Evolutionary conservation across 2,888 invertebrate genomes (phyloP).

Genomic region (Sabatieria punctata): DNA sequence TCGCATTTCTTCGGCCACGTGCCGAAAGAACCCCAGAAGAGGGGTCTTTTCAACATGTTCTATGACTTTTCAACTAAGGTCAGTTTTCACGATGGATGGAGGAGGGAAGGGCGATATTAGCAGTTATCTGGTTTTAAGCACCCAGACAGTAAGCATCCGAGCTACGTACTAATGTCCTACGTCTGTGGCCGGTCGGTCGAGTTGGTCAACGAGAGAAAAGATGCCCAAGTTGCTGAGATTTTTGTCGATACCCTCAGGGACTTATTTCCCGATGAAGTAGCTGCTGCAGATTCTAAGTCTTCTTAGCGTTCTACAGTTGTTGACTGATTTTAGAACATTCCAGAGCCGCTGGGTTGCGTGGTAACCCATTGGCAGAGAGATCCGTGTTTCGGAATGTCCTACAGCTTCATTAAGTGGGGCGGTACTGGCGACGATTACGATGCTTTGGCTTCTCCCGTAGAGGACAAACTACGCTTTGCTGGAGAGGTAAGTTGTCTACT

Average conservation of each 20-base stretch:
- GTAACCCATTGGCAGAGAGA: conserved; percentile 37
- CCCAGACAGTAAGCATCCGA: not conserved
- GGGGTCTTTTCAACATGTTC: conserved; percentile 37
- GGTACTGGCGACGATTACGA: conserved; percentile 33
- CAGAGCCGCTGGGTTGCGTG: conserved; percentile 31
- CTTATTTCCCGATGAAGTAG: conserved; percentile 35
- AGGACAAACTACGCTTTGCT: conserved; percentile 35
- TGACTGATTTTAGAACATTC: conserved; percentile 26
- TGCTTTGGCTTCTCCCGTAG: conserved; percentile 31
- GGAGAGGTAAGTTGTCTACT: conserved; percentile 39
- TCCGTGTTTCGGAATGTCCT: conserved; percentile 33
- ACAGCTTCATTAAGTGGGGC: conserved; percentile 36
- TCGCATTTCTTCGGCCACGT: conserved; percentile 35
- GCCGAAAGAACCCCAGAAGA: conserved; percentile 20
- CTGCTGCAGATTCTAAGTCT: not conserved
- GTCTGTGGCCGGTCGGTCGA: conserved; percentile 34
- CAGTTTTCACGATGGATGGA: conserved; percentile 1
- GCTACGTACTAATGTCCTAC: conserved; percentile 33
- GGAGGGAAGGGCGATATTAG: not conserved
- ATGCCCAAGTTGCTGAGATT: conserved; percentile 31
- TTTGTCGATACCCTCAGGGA: conserved; percentile 31
- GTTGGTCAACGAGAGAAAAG: conserved; percentile 29
- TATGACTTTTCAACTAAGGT: conserved; percentile 34
- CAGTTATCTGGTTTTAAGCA: not conserved
- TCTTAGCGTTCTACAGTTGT: not conserved